phyloP scores from a whole-genome alignment of 2,888 invertebrate genomes.

The Noctua comes region DNA sequence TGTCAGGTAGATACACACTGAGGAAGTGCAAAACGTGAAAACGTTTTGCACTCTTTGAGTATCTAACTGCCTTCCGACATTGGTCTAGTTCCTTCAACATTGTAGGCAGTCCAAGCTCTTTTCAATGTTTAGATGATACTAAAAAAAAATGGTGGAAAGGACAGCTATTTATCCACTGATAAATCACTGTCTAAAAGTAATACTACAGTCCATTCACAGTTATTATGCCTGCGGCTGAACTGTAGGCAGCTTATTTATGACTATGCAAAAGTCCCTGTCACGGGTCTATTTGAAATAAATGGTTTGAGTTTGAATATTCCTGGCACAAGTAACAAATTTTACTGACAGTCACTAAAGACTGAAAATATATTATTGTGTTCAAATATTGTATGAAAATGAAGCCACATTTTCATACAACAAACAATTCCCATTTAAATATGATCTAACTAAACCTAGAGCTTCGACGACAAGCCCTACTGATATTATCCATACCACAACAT shows the following conservation, averaged over 20 bases:
- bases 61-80: not conserved
- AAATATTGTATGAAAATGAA: not conserved
- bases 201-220: no score
- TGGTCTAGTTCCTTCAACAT: not conserved
- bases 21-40: no score
- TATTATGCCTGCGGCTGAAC: no score
- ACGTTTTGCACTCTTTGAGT: not conserved
- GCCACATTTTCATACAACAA: not conserved
- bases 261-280: no score
- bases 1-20: no score
- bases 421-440: not conserved
- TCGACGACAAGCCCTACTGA: not conserved
- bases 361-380: not conserved
- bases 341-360: not conserved
- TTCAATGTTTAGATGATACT: not conserved
- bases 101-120: no score
- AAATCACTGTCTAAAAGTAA: not conserved
- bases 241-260: no score
- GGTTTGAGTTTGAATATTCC: not conserved
- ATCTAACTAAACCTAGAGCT: not conserved
- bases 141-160: not conserved
- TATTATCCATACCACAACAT: not conserved
- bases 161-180: not conserved
- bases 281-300: no score
- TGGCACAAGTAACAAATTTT: not conserved